Percentiles rank a stretch among this genome's conserved stretches.
These are phyloP conservation scores for Galaxea fascicularis DNA, from an alignment of 92 coral and sea anemone species.

Conservation along the genomic window DNA sequence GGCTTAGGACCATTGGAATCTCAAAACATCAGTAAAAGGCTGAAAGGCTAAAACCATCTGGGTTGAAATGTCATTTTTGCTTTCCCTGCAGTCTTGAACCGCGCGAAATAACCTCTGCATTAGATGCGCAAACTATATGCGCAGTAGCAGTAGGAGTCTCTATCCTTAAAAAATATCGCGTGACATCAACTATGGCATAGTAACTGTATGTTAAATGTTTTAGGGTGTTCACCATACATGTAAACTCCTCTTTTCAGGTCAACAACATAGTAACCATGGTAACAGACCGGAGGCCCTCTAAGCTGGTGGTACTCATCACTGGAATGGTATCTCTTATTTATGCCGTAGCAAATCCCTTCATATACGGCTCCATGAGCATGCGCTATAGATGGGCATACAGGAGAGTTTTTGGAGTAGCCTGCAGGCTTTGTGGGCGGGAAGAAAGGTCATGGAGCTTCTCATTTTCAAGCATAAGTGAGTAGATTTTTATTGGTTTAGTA, in stretches of 20 bases:
- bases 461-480: constrained; percentile 37
- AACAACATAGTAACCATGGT: constrained; percentile 78
- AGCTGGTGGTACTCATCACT: constrained; percentile 67
- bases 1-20: too few relatives aligned
- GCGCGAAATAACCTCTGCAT: too few relatives aligned
- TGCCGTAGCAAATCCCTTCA: constrained; percentile 86
- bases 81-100: too few relatives aligned
- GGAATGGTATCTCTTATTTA: constrained; percentile 80
- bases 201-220: too few relatives aligned
- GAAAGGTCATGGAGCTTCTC: constrained; percentile 32
- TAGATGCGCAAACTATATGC: too few relatives aligned
- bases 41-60: too few relatives aligned
- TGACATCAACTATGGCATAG: too few relatives aligned
- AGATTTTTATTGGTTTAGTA: too few relatives aligned
- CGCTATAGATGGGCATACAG: constrained; percentile 86
- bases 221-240: not conserved
- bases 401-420: constrained; percentile 48
- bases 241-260: constrained; percentile 55
- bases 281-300: constrained; percentile 59
- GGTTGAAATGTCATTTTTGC: too few relatives aligned
- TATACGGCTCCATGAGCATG: constrained; percentile 88
- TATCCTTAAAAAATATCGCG: too few relatives aligned
- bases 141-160: too few relatives aligned
- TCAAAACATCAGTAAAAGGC: too few relatives aligned
- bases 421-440: constrained; percentile 46